Evolutionary conservation across 2,888 invertebrate species (phyloP).

Genomic region (Athetis lepigone): DNA sequence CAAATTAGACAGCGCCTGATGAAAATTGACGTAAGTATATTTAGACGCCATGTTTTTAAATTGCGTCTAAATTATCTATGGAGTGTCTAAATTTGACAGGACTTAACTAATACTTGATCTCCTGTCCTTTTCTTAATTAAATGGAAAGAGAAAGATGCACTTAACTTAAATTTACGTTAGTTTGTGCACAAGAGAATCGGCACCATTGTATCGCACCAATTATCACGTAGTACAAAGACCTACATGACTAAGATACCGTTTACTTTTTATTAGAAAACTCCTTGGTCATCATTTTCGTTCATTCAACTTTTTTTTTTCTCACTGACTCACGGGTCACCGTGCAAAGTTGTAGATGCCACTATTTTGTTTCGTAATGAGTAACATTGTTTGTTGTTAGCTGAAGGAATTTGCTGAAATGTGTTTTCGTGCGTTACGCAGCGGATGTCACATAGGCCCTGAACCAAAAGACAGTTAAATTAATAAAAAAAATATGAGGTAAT

Average conservation of each 20-base stretch:
- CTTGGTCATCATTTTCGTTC: slow-evolving; percentile 47
- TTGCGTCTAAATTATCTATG: too few relatives aligned
- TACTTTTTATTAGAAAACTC: slow-evolving; percentile 35
- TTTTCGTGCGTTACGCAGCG: slow-evolving; percentile 51
- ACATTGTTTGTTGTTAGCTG: slow-evolving; percentile 40
- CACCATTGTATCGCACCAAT: not conserved
- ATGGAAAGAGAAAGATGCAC: too few relatives aligned
- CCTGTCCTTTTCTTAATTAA: too few relatives aligned
- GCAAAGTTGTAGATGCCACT: slow-evolving; percentile 37
- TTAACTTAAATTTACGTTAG: too few relatives aligned
- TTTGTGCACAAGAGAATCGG: too few relatives aligned
- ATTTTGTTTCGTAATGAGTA: slow-evolving; percentile 54
- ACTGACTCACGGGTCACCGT: slow-evolving; percentile 36
- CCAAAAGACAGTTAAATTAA: not conserved
- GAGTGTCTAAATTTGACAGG: too few relatives aligned
- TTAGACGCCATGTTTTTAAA: too few relatives aligned
- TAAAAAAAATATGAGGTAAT: too few relatives aligned
- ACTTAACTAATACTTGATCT: too few relatives aligned
- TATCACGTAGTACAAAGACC: slow-evolving; percentile 49
- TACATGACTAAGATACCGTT: slow-evolving; percentile 63
- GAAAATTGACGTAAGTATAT: too few relatives aligned
- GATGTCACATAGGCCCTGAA: slow-evolving; percentile 58
- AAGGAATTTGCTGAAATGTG: slow-evolving; percentile 61
- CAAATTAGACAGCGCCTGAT: too few relatives aligned
- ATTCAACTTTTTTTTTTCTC: slow-evolving; percentile 55